Base-by-base conservation (phyloP, 2,888 invertebrate genomes). In the Agrotis ipsilon region DNA sequence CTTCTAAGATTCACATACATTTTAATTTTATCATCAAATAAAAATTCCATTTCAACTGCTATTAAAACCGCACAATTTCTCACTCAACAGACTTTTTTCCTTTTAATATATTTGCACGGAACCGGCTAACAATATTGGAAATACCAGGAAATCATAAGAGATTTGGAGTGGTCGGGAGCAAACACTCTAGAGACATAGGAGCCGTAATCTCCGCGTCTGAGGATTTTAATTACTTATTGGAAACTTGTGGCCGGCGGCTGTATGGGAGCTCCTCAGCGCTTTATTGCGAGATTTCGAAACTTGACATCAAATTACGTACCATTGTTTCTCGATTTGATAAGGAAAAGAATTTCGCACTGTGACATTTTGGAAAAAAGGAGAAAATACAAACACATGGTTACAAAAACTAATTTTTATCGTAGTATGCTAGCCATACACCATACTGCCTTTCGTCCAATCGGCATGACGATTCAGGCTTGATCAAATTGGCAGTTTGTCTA, bases 191-290 rank as follows among this genome's bases (percentile, higher is more conserved):
- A 94, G 94, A 91, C 89, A 90, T 88, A 91, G 91, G 82, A 89
- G 88, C 85, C 88, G 94, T 95, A 94, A 95, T 94, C 93, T 93
- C 91, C 89, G 91, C 91, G 92, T 93, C 94, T 94, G 90, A 89
- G 89, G 95, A 94, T 96, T 96, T 96, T 96, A 96, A 96, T 96
- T 95, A 95, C 96, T 95, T 95, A 94, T 96, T 93, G 96, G 96
- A 95, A 95, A 96, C 92, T 95, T 95, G 95, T 92, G 94, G 94
- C 96, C 95, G 93, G 93, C 90, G 95, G 96, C 94, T 90, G 91
- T 93, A 90, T 91, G 91, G 89, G 90, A 93, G 81, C 92, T 92
- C 93, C 93, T 93, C 91, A 80, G 87, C 88, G 92, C 88, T 92
- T 93, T 95, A 95, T 96, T 96, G 94, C 90, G 85, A 92, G 89